Evolutionary conservation across 2,888 invertebrate genomes (phyloP).

Genomic region (Ophion costatus): DNA sequence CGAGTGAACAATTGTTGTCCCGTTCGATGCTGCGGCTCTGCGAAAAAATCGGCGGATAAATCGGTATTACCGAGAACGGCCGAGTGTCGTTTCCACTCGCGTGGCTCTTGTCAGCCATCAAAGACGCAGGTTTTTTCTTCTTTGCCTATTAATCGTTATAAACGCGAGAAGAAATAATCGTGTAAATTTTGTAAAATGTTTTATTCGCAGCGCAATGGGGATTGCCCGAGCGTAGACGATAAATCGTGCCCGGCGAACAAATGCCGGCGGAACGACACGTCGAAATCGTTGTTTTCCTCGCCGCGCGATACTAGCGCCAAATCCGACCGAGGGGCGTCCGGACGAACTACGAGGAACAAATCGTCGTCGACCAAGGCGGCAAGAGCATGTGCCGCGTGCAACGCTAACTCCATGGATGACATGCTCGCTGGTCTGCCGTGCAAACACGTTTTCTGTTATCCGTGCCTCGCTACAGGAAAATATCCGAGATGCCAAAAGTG

Average conservation of each 20-base stretch:
- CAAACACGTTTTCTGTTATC: conserved; percentile 63
- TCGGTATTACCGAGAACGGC: background rate
- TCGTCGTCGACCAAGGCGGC: background rate
- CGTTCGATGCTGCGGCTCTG: conserved; percentile 9
- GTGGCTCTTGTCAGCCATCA: conserved; percentile 11
- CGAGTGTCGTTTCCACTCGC: background rate
- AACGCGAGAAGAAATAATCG: no score
- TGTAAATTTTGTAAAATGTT: no score
- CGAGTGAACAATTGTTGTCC: background rate
- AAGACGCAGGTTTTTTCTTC: background rate
- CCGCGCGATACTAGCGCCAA: no score
- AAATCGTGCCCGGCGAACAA: background rate
- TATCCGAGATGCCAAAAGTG: conserved; percentile 57
- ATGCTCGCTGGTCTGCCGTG: conserved; percentile 57
- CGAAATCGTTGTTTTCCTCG: no score
- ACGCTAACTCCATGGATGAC: conserved; percentile 40
- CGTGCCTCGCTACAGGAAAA: conserved; percentile 51
- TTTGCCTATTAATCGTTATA: background rate
- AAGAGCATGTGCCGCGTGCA: conserved; percentile 47
- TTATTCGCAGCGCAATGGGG: no score
- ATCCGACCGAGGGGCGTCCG: no score
- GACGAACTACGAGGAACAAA: background rate
- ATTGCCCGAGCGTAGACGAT: no score
- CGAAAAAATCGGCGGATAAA: conserved; percentile 7
- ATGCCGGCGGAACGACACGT: no score